Evolutionary conservation across 2,797 vertebrate genomes (phyloP).

Genomic region (Peromyscus eremicus): DNA sequence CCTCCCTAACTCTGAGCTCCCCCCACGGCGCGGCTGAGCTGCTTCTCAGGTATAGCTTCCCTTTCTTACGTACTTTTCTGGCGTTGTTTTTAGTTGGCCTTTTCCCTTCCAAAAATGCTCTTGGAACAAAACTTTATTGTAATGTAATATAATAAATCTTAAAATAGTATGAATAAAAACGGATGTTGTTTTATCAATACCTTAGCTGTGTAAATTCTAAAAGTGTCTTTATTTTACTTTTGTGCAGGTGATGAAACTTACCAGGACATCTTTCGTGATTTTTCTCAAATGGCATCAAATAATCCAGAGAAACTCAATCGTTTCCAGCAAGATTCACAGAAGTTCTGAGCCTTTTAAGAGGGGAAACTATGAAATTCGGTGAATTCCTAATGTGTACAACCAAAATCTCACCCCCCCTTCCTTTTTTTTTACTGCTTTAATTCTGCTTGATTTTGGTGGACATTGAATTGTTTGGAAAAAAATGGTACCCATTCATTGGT

Average conservation of each 20-base stretch:
- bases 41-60: constrained; percentile 88
- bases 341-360: constrained; percentile 86
- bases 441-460: constrained; percentile 75
- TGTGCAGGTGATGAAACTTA: constrained; percentile 97
- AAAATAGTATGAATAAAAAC: constrained; percentile 55
- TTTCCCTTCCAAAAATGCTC: constrained; percentile 68
- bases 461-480: constrained; percentile 53
- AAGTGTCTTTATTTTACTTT: constrained; percentile 75
- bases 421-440: constrained; percentile 70
- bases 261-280: constrained; percentile 99
- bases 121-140: constrained; percentile 71
- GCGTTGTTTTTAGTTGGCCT: constrained; percentile 79
- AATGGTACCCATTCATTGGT: constrained; percentile 66
- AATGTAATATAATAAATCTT: constrained; percentile 46
- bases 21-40: constrained; percentile 88
- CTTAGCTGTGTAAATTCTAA: constrained; percentile 56
- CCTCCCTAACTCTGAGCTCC: constrained; percentile 88
- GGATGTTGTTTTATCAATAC: constrained; percentile 76
- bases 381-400: constrained; percentile 69
- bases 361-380: constrained; percentile 74
- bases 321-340: constrained; percentile 93
- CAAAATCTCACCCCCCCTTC: constrained; percentile 61
- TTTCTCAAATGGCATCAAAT: constrained; percentile 98
- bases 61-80: constrained; percentile 74
- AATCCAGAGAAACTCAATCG: constrained; percentile 98